Percentiles rank a stretch among this genome's conserved stretches.
phyloP scores from a whole-genome alignment of 2,888 invertebrate genomes.

The Chorisops tibialis region DNA sequence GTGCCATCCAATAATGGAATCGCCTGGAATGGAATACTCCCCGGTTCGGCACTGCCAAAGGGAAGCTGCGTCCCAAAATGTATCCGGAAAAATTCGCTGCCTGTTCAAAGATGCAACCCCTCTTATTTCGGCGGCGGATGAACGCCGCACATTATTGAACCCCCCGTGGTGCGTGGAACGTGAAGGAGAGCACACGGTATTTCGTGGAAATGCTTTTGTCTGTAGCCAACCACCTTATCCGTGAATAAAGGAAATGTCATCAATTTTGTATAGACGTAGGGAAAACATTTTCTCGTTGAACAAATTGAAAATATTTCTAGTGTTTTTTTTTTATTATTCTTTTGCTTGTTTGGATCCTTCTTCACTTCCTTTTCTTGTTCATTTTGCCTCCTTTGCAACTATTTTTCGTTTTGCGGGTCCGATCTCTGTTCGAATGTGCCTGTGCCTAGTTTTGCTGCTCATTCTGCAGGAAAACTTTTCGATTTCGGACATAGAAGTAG shows the following conservation, averaged over 20 bases:
- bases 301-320: slow-evolving; percentile 31
- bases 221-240: slow-evolving; percentile 27
- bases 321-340: slow-evolving; percentile 17
- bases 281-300: slow-evolving; percentile 30
- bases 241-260: slow-evolving; percentile 32
- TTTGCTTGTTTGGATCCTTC: neutral
- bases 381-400: slow-evolving; percentile 3
- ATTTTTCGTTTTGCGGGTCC: neutral
- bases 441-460: neutral
- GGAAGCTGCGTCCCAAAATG: slow-evolving; percentile 6
- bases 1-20: neutral
- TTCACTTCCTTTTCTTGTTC: slow-evolving; percentile 7
- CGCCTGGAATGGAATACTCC: slow-evolving; percentile 4
- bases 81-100: neutral
- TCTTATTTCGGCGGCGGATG: neutral
- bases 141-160: slow-evolving; percentile 3
- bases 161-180: neutral
- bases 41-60: neutral
- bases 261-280: slow-evolving; percentile 32
- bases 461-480: slow-evolving; percentile 9
- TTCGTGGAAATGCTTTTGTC: slow-evolving; percentile 22
- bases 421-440: neutral
- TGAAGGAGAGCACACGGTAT: slow-evolving; percentile 4
- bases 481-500: neutral
- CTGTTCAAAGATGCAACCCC: slow-evolving; percentile 9